These are phyloP conservation scores for Polypterus senegalus DNA, from an alignment of 2,113 vertebrate species.

Conservation along the genomic window DNA sequence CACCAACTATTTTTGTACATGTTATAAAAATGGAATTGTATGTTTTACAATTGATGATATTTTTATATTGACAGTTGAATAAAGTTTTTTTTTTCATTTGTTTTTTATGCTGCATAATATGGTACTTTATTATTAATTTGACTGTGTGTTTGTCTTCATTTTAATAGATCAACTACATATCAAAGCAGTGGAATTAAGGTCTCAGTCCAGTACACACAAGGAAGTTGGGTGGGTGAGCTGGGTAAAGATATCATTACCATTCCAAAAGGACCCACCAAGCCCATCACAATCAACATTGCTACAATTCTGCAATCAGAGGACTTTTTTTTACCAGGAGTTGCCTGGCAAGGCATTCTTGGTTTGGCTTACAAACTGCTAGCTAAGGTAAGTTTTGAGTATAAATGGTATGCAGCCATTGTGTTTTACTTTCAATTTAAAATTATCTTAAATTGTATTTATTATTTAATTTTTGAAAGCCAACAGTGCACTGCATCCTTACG, in stretches of 20 bases:
- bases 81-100: neutral
- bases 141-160: slow-evolving; percentile 5
- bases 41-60: too few relatives aligned
- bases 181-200: slow-evolving; percentile 46
- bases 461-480: too few relatives aligned
- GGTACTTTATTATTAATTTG: neutral
- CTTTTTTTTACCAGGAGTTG: slow-evolving; percentile 79
- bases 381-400: slow-evolving; percentile 53
- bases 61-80: too few relatives aligned
- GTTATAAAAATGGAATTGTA: too few relatives aligned
- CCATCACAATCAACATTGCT: slow-evolving; percentile 69
- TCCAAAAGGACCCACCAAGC: slow-evolving; percentile 64
- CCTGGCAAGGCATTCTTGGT: slow-evolving; percentile 92
- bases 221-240: slow-evolving; percentile 84
- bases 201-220: slow-evolving; percentile 81
- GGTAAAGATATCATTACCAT: slow-evolving; percentile 68
- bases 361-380: slow-evolving; percentile 75
- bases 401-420: neutral
- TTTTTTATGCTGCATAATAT: neutral
- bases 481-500: too few relatives aligned
- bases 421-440: neutral
- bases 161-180: slow-evolving; percentile 71
- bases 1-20: too few relatives aligned
- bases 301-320: slow-evolving; percentile 75
- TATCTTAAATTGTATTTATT: too few relatives aligned